phyloP scores from a whole-genome alignment of 2,797 vertebrate genomes.

The Vespertilio murinus region DNA sequence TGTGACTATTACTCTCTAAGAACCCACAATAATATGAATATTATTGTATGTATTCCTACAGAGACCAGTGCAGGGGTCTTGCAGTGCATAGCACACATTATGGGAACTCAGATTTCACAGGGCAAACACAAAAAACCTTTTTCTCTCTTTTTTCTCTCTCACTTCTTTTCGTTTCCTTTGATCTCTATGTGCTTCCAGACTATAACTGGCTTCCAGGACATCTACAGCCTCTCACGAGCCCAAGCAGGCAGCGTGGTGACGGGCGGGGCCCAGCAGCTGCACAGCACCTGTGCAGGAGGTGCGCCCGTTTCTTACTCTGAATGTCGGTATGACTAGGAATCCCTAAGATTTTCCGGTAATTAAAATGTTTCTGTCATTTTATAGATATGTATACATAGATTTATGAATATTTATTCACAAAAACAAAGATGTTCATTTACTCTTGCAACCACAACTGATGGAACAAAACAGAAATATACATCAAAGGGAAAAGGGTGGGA shows the following conservation, averaged over 20 bases:
- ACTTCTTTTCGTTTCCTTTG: neutral
- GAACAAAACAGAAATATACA: slow-evolving; percentile 27
- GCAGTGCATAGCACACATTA: neutral
- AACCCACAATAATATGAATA: neutral
- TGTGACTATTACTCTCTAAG: neutral
- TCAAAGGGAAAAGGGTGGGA: neutral
- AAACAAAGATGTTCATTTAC: slow-evolving; percentile 54
- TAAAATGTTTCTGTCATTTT: neutral
- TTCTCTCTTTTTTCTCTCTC: neutral
- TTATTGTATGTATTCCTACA: neutral
- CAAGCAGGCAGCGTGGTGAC: neutral
- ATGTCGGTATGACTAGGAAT: neutral
- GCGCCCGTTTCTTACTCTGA: neutral
- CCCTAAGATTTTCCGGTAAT: slow-evolving; percentile 13
- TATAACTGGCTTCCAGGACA: neutral
- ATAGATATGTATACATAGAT: neutral
- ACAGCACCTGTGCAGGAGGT: neutral
- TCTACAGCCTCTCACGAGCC: neutral
- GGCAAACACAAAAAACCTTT: neutral
- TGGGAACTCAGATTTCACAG: neutral
- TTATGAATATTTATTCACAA: slow-evolving; percentile 55
- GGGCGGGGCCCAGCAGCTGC: neutral
- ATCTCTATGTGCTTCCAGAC: neutral
- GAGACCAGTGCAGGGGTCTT: neutral
- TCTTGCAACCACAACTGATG: neutral